Evolutionary conservation across 2,113 vertebrate genomes (phyloP), one percentile per base, ranked within the genome.

Genomic region (Eulacestoma nigropectus): DNA sequence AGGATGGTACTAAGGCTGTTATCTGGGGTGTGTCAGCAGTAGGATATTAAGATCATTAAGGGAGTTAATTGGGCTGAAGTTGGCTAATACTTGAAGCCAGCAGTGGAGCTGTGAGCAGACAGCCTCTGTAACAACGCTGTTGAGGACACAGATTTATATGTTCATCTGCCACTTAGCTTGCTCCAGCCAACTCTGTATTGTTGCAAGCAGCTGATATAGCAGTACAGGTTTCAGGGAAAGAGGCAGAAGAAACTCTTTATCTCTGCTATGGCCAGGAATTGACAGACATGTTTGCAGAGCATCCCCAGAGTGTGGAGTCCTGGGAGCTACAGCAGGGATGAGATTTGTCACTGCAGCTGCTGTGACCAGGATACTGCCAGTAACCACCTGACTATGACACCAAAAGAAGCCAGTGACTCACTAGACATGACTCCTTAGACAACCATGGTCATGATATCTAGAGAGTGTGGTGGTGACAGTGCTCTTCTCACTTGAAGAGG

Each of bases 161-260:
- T 77, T 52, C 77, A 55, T 56, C 67, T 78, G 46, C 41, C 62
- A 29, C 37, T 85, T 42, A 6, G 4, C 50, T 44, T 49, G 21
- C n/a, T 80, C 77, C 69, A 63, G 84, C 65, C 72, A 68, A 62
- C 59, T 74, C 80, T 47, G 35, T 41, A 42, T 23, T 44, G 72
- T 57, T 94, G 79, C 76, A 94, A 93, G 64, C 62, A 96, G 93
- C 76, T 94, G 60, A 73, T 72, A 55, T 35, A 91, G 68, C 55
- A 46, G n/a, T 30, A 9, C 6, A 84, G 56, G 63, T 63, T 86
- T 42, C 50, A 75, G 85, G 33, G 55, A 57, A 62, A 30, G 81
- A 72, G 47, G 69, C 39, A 56, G 52, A 75, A 76, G 52, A 79
- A 59, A 52, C 17, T 94, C 77, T 89, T 84, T 42, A 33, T 7